A percentile compares a stretch with the other conserved stretches of the same genome.
These are phyloP conservation scores for Diploptera punctata DNA, from an alignment of 2,888 invertebrate genomes.

Conservation along the genomic window DNA sequence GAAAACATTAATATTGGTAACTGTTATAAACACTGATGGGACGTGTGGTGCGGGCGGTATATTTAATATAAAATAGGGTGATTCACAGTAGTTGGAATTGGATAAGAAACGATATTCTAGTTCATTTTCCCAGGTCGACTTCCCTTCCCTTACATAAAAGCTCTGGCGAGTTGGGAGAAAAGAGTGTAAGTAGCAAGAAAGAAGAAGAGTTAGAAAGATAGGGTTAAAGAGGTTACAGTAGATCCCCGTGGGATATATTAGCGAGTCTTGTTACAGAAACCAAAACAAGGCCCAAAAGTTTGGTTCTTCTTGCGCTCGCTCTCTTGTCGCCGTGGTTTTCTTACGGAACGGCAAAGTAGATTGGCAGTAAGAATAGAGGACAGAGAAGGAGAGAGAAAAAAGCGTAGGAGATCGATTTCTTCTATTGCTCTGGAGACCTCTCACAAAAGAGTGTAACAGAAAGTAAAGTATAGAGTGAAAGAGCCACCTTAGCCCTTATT, in stretches of 20 bases:
- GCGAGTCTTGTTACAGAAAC: conserved; percentile 25
- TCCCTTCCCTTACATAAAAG: neutral
- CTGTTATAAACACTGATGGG: no score
- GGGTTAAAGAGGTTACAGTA: neutral
- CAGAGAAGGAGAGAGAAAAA: neutral
- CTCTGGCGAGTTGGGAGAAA: neutral
- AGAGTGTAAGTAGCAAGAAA: neutral
- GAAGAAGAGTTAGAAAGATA: neutral
- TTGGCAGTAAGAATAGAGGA: conserved; percentile 1
- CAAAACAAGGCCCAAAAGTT: conserved; percentile 25
- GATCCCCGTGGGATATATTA: conserved; percentile 26
- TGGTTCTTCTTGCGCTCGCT: neutral
- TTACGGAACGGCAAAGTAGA: neutral
- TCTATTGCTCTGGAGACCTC: conserved; percentile 10
- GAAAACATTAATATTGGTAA: no score
- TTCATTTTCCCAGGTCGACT: no score
- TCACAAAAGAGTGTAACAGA: neutral
- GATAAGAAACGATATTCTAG: no score
- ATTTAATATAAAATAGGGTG: no score
- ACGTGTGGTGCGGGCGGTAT: no score
- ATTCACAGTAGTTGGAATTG: no score
- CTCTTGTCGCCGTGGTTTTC: neutral
- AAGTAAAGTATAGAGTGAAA: neutral
- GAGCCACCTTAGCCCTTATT: neutral
- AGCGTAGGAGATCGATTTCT: conserved; percentile 22